Base-by-base conservation (phyloP, 2,113 vertebrate species). In the Cisticola juncidis region DNA sequence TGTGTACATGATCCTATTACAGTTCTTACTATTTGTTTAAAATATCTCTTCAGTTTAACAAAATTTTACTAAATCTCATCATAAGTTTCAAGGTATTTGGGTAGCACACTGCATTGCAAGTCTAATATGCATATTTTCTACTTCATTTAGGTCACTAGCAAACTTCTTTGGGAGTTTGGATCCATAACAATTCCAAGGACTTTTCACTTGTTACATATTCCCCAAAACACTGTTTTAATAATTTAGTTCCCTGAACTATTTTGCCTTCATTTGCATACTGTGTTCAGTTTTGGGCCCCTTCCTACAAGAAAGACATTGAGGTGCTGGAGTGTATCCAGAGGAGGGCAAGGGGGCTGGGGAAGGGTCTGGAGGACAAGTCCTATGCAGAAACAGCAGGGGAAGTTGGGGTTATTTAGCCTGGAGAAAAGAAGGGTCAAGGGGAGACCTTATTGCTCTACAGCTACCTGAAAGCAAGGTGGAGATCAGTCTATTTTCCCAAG, bases 381-480 rank as follows among this genome's bases (percentile, higher is more conserved):
- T 8, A 0, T 4, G 40, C 36, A 57, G 47, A 66, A 66, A n/a
- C 7, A 11, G 14, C n/a, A 21, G 25, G 26, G 25, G 6, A 28
- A 69, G 3, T 7, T 51, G 5, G 54, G 33, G 9, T 5, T 38
- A 33, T 31, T 61, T 26, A 40, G 29, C 6, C 33, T 45, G 31
- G 45, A 83, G 47, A 66, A 92, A 16, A 66, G 26, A 5, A 68
- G 22, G 16, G 19, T 48, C 9, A 36, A 36, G 16, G 31, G 13
- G 36, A 54, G 13, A 69, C 16, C 8, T n/a, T 16, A 92, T 3
- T 0, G 0, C 14, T 35, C 48, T n/a, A 68, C 9, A 70, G 3
- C 33, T 26, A 5, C 28, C 13, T 76, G 28, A 69, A 81, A 57
- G 24, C 6, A 29, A 69, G 6, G 33, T 33, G 17, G 8, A 3